phyloP scores from a whole-genome alignment of 2,888 invertebrate species.

The Platypus cylindrus region DNA sequence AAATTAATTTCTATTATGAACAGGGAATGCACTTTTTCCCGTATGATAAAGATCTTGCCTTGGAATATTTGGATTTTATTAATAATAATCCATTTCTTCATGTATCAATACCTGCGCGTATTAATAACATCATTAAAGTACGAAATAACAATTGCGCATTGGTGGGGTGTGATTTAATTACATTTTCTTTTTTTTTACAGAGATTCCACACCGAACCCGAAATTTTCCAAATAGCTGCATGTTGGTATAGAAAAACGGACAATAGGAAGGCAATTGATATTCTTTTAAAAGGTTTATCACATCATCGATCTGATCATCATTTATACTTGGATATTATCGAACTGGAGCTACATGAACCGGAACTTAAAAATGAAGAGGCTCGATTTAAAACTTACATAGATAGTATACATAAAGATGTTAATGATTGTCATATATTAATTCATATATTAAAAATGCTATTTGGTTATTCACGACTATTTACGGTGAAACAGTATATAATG shows the following conservation, averaged over 20 bases:
- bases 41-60: conserved; percentile 4
- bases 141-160: neutral
- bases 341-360: conserved; percentile 6
- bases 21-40: conserved; percentile 4
- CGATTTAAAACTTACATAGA: conserved; percentile 8
- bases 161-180: neutral
- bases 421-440: conserved; percentile 3
- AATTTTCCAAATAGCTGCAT: conserved; percentile 10
- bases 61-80: conserved; percentile 7
- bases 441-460: conserved; percentile 10
- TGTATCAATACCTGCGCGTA: conserved; percentile 1
- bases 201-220: conserved; percentile 7
- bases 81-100: conserved; percentile 4
- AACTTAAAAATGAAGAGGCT: conserved; percentile 1
- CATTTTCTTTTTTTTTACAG: conserved; percentile 3
- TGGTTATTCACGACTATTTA: neutral
- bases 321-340: conserved; percentile 11
- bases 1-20: conserved; percentile 7
- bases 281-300: conserved; percentile 7
- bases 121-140: conserved; percentile 9
- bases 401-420: conserved; percentile 7
- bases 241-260: conserved; percentile 6
- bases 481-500: conserved; percentile 8
- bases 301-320: conserved; percentile 6
- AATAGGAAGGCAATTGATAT: conserved; percentile 9